Evolutionary conservation across 2,113 vertebrate species (phyloP).

Genomic region (Platichthys stellatus): DNA sequence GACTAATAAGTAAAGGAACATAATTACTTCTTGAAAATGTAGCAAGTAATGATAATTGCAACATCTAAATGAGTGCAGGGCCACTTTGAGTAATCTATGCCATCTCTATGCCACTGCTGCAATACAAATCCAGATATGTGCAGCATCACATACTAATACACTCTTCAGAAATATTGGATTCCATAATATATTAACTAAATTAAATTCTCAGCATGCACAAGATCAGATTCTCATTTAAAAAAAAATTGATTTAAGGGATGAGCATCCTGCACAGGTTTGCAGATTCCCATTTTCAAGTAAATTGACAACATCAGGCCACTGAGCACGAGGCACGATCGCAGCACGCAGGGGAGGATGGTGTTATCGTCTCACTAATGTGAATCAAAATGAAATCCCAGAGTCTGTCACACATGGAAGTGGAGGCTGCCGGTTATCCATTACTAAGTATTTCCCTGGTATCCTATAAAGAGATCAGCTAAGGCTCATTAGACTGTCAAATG

Average conservation of each 20-base stretch:
- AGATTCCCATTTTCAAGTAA: conserved; percentile 59
- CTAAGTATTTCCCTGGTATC: conserved; percentile 42
- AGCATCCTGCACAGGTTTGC: conserved; percentile 45
- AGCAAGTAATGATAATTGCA: too few relatives aligned
- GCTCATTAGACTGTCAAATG: conserved; percentile 67
- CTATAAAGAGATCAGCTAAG: conserved; percentile 52
- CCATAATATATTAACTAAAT: conserved; percentile 51
- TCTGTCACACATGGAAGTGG: conserved; percentile 43
- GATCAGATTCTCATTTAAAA: conserved; percentile 56
- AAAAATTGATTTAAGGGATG: conserved; percentile 48
- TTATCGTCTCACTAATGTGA: conserved; percentile 64
- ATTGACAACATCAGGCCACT: conserved; percentile 53
- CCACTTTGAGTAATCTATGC: neutral
- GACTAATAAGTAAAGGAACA: neutral
- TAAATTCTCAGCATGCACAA: conserved; percentile 60
- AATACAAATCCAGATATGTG: conserved; percentile 22
- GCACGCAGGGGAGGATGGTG: conserved; percentile 19
- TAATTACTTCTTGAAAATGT: neutral
- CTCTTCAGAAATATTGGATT: conserved; percentile 45
- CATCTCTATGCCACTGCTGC: neutral
- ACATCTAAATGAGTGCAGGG: neutral
- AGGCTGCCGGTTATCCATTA: conserved; percentile 56
- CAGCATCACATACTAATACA: conserved; percentile 44
- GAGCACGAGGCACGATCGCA: conserved; percentile 40
- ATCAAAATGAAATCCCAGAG: conserved; percentile 64